Base-by-base conservation (phyloP, 53 echinoderm and acorn worm species). In the Henricia sp. region DNA sequence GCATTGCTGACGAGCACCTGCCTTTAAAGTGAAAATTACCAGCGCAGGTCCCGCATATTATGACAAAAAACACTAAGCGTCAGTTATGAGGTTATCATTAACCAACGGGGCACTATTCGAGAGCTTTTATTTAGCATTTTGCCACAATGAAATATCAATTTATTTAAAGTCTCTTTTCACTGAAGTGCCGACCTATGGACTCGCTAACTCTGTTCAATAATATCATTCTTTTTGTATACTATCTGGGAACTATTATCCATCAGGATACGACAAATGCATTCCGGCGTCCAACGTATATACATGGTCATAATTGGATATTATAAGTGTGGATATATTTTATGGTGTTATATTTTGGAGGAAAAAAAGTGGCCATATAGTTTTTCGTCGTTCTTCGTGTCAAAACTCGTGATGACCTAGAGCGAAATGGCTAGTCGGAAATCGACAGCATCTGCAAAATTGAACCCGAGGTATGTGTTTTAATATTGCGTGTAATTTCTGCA, bases 121-220 rank as follows among this genome's bases (percentile, higher is more conserved):
- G 76, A 25, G 76, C 36, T 33, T 57, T 39, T 26, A 39, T 57
- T 25, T 58, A 76, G 25, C 14, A 57, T 58, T 76, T 58, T 37
- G 26, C 0, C 26, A 23, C 27, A 56, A 76, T 76, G 41, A 76
- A 76, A 76, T 76, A 76, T 57, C 56, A 12, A 76, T 76, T 76
- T 58, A 76, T 41, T 60, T 34, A 29, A 29, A 19, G 62, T 27
- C 17, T 0, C 29, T 53, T 21, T 10, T 6, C 17, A 17, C 17
- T 5, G 12, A 32, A 60, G 29, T 34, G 33, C 33, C 24, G 19
- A 76, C 41, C 76, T 67, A 17, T 38, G 39, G 67, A 67, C 67
- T 39, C 39, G 4, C 2, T 19, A 3, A 39, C 23, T 21, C 37
- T 67, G n/a, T 0, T 13, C 2, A 39, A n/a, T 21, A 39, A 38